Conservation (phyloP, 2,797 vertebrate species). For the Gambelia wislizenii region DNA sequence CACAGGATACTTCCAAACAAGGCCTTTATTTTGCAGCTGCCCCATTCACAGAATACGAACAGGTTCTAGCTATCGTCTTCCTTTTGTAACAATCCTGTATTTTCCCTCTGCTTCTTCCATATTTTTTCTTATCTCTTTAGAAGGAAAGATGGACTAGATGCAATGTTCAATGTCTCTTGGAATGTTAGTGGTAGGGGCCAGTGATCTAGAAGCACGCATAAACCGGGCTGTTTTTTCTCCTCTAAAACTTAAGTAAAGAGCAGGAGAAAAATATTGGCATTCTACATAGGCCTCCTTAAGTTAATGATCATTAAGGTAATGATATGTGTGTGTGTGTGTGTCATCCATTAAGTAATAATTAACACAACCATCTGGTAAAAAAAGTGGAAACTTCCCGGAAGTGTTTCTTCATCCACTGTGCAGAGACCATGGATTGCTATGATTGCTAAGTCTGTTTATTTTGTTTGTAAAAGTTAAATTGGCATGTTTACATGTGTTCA, state of each 20-base stretch:
- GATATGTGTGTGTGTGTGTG: conserved; percentile 3
- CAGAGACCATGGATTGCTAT: background rate
- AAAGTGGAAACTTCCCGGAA: background rate
- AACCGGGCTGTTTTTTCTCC: background rate
- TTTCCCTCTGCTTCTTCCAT: background rate
- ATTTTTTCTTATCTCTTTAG: background rate
- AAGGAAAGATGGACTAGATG: background rate
- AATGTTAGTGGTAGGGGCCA: background rate
- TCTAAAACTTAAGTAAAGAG: background rate
- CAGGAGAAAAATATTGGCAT: background rate
- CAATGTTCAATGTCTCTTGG: background rate
- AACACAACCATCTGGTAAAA: conserved; percentile 6
- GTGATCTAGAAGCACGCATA: background rate
- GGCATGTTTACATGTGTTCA: background rate
- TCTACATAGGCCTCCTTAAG: background rate
- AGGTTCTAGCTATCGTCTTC: background rate
- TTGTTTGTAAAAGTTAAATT: background rate
- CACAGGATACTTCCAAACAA: too few species aligned
- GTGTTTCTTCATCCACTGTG: background rate
- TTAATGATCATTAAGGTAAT: conserved; percentile 27
- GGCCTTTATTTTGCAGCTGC: background rate
- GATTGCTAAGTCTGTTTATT: background rate
- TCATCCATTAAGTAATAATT: conserved; percentile 7
- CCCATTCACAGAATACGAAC: background rate
- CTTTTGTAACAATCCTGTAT: background rate